Conservation (phyloP, 2,797 vertebrate species). For the Phrynocephalus forsythii region DNA sequence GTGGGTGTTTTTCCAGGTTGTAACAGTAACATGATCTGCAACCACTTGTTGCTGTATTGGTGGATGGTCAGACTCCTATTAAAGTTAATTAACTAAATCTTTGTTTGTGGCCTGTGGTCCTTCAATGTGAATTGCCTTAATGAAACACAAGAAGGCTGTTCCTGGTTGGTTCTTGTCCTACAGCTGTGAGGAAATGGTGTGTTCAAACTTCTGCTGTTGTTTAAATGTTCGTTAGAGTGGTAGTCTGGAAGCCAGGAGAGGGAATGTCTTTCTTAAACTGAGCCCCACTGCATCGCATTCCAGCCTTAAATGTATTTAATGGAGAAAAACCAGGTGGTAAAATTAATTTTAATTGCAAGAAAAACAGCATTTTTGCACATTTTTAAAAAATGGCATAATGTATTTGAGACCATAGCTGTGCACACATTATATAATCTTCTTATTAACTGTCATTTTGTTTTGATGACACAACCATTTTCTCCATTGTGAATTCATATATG, state of each 20-base stretch:
- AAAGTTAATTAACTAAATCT: neutral
- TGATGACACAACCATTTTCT: neutral
- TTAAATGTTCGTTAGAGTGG: neutral
- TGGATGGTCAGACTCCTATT: neutral
- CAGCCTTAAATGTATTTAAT: neutral
- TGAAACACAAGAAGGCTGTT: neutral
- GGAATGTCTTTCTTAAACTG: neutral
- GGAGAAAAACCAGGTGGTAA: neutral
- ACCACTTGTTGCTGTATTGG: neutral
- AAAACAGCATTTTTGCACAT: neutral
- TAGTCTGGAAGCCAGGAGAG: too few relatives aligned
- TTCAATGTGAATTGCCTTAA: neutral
- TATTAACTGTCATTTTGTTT: neutral
- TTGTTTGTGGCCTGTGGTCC: neutral
- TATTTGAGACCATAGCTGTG: too few relatives aligned
- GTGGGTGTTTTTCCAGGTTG: neutral
- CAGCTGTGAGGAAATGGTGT: neutral
- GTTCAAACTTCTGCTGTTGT: neutral
- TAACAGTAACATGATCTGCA: neutral
- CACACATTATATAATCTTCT: neutral
- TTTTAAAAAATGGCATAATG: neutral
- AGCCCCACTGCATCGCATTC: neutral
- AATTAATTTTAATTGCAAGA: neutral
- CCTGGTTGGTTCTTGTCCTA: neutral
- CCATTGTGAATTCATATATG: too few relatives aligned